Base-by-base conservation (phyloP, 1,140 invertebrate species). In the Tribolium castaneum region DNA sequence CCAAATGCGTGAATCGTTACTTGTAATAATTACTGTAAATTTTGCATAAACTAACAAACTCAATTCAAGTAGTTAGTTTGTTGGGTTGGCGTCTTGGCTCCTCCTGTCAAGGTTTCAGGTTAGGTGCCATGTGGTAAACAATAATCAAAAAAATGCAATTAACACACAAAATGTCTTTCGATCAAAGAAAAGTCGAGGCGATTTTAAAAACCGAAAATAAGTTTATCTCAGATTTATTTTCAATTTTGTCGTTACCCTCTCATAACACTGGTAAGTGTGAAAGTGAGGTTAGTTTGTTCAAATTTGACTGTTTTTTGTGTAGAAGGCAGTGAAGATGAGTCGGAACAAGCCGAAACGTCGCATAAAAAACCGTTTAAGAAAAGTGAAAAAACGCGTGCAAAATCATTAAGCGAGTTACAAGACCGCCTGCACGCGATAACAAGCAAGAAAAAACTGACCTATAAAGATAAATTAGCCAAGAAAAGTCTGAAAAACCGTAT, bases 381-480 rank as follows among this genome's bases (percentile, higher is more conserved):
- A 54, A 56, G 39, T 79, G 86, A 84, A 77, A 81, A 76, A 76
- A 82, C 84, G 13, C 82, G 88, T 80, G 89, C 88, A 16, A 80
- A 86, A 75, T 88, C 86, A 14, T 86, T 89, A 49, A 83, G 86
- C 70, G 89, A 90, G 78, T 78, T 90, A 22, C 86, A 89, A 76
- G 81, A 87, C 10, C 86, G 86, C 66, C 77, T 90, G 1, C 82
- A 89, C 25, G 83, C 87, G 70, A 80, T 90, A 12, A 88, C 86
- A 54, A 85, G 86, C 30, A 85, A 86, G 19, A 89, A 88, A 80
- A 87, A 87, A 13, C 74, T 90, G 5, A 85, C 85, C 39, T 90
- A 90, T 49, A 88, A 88, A 78, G 87, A 90, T n/a, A 90, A 89
- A 83, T 80, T 90, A 54, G 35, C 87, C 0, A 90, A 90, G 75